A percentile compares a stretch with the other conserved stretches of the same genome.
Evolutionary conservation across 2,888 invertebrate genomes (phyloP).

Genomic region (Acanthosepion pharaonis): DNA sequence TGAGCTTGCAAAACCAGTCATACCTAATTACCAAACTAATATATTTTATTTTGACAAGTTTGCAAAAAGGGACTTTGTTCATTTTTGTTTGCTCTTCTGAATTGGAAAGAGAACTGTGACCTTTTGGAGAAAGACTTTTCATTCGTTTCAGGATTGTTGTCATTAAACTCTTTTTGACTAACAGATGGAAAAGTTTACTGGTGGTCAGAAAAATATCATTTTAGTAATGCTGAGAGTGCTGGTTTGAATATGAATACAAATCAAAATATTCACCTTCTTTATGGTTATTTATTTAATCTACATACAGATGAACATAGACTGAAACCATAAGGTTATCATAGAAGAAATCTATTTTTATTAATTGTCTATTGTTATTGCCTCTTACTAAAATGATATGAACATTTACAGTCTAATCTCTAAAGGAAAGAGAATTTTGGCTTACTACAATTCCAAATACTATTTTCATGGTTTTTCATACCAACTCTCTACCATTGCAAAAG

Average conservation of each 20-base stretch:
- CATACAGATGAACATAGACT: not conserved
- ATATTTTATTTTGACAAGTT: not conserved
- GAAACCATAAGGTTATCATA: not conserved
- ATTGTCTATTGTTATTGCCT: not conserved
- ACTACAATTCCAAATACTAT: too few relatives aligned
- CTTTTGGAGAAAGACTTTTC: not conserved
- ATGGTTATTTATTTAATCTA: not conserved
- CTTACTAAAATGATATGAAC: not conserved
- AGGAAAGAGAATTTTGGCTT: too few relatives aligned
- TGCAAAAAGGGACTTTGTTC: not conserved
- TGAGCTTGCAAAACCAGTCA: not conserved
- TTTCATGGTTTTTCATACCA: too few relatives aligned
- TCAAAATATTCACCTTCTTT: not conserved
- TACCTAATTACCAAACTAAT: not conserved
- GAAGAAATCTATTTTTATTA: not conserved
- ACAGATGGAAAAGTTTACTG: not conserved
- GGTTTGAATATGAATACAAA: not conserved
- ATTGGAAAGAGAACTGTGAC: not conserved
- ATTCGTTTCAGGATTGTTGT: not conserved
- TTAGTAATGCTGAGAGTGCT: not conserved
- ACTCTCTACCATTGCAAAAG: too few relatives aligned
- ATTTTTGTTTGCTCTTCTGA: not conserved
- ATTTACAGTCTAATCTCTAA: not conserved
- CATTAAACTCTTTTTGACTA: not conserved
- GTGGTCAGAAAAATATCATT: not conserved